A percentile compares a stretch with the other conserved stretches of the same genome.
phyloP scores from a whole-genome alignment of 2,113 vertebrate species.

The Actinemys pallida region DNA sequence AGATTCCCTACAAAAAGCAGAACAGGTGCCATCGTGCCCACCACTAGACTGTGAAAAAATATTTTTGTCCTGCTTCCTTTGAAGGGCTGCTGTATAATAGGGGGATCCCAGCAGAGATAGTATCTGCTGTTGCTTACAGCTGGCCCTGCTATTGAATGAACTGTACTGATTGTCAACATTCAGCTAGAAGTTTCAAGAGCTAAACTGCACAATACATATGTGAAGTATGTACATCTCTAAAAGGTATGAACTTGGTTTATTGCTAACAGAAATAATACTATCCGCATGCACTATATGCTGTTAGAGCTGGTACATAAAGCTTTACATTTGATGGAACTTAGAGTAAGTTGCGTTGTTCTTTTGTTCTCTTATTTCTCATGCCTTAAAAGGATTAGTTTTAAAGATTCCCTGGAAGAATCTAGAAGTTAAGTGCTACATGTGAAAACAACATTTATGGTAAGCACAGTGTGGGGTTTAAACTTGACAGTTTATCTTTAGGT shows the following conservation, averaged over 20 bases:
- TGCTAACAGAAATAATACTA: neutral
- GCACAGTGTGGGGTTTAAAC: neutral
- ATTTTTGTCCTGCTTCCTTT: neutral
- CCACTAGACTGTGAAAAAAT: neutral
- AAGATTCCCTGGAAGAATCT: conserved; percentile 52
- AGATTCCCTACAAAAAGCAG: neutral
- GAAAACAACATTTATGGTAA: conserved; percentile 19
- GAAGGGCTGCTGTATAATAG: neutral
- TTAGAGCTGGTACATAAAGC: conserved; percentile 1
- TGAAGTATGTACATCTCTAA: neutral
- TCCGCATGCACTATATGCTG: neutral
- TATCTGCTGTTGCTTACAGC: neutral
- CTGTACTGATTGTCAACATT: neutral
- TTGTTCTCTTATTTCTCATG: conserved; percentile 38
- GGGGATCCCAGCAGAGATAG: neutral
- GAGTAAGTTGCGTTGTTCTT: conserved; percentile 40
- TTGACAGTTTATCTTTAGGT: conserved; percentile 22
- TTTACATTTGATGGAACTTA: conserved; percentile 40
- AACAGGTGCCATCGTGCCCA: neutral
- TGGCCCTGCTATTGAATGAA: neutral
- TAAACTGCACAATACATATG: accelerated
- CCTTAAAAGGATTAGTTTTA: conserved; percentile 56
- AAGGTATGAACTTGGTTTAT: neutral
- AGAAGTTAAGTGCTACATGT: conserved; percentile 58
- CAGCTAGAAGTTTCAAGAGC: neutral